These are phyloP conservation scores for Drosophila bifasciata DNA, from an alignment of 1,140 invertebrate species.

Conservation along the genomic window DNA sequence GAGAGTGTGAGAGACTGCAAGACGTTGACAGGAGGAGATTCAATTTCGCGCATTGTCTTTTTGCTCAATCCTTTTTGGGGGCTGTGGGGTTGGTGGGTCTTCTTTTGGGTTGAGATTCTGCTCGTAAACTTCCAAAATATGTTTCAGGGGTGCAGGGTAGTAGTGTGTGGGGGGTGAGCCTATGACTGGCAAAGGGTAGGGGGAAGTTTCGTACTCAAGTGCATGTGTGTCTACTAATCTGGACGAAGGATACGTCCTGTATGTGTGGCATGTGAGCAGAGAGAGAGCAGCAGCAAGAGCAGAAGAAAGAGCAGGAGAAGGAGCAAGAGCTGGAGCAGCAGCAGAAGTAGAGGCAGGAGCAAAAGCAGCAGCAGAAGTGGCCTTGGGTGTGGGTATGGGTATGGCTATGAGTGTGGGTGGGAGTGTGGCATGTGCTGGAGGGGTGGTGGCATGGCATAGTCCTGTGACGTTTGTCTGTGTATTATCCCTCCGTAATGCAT, in stretches of 20 bases:
- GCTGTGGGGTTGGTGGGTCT: neutral
- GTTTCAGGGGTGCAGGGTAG: too few relatives aligned
- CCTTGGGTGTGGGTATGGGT: constrained; percentile 7
- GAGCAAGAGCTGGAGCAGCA: neutral
- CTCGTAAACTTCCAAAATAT: too few relatives aligned
- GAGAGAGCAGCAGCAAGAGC: neutral
- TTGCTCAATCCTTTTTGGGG: too few relatives aligned
- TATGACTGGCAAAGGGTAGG: neutral
- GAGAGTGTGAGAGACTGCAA: too few relatives aligned
- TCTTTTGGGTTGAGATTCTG: constrained; percentile 1
- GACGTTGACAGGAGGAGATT: constrained; percentile 27
- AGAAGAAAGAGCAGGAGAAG: too few relatives aligned
- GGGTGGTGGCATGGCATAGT: neutral
- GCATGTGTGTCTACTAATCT: constrained; percentile 26
- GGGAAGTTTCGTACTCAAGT: neutral
- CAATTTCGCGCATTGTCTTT: constrained; percentile 34
- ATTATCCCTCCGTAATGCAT: constrained; percentile 79
- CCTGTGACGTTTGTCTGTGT: constrained; percentile 59
- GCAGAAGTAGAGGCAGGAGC: neutral
- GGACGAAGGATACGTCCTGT: constrained; percentile 38
- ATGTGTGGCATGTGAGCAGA: neutral
- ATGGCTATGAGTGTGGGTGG: neutral
- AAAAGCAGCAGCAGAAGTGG: neutral
- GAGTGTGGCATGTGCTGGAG: neutral
- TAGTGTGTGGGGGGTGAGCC: too few relatives aligned